A percentile compares a stretch with the other conserved stretches of the same genome.
Evolutionary conservation across 2,113 vertebrate species (phyloP).

Genomic region (Colius striatus): DNA sequence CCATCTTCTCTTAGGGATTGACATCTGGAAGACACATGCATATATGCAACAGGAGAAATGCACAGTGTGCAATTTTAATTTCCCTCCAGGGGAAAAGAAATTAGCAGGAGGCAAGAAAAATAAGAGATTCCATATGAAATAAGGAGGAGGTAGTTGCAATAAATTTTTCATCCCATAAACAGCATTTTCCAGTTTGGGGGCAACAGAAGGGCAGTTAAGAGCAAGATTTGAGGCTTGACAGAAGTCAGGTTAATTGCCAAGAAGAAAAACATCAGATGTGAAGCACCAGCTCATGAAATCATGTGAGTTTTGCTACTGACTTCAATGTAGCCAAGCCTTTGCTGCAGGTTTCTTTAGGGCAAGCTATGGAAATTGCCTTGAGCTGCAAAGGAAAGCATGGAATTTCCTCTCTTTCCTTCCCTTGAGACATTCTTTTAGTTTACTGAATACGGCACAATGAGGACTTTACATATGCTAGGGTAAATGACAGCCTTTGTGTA

Average conservation of each 20-base stretch:
- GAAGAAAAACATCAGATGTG: neutral
- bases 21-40: neutral
- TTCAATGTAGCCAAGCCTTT: neutral
- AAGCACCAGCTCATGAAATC: neutral
- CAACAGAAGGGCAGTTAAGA: neutral
- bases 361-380: neutral
- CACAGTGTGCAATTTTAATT: neutral
- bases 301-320: neutral
- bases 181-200: neutral
- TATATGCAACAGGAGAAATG: neutral
- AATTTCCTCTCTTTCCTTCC: constrained; percentile 13
- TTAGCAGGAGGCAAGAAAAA: neutral
- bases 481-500: neutral
- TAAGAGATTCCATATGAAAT: neutral
- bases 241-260: neutral
- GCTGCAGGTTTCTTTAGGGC: neutral
- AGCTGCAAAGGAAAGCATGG: neutral
- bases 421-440: neutral
- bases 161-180: neutral
- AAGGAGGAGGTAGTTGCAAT: neutral
- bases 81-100: neutral
- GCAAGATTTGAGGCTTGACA: neutral
- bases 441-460: neutral
- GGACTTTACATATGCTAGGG: neutral
- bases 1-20: neutral